Conservation (phyloP, 2,113 vertebrate genomes). For the Anoplopoma fimbria region DNA sequence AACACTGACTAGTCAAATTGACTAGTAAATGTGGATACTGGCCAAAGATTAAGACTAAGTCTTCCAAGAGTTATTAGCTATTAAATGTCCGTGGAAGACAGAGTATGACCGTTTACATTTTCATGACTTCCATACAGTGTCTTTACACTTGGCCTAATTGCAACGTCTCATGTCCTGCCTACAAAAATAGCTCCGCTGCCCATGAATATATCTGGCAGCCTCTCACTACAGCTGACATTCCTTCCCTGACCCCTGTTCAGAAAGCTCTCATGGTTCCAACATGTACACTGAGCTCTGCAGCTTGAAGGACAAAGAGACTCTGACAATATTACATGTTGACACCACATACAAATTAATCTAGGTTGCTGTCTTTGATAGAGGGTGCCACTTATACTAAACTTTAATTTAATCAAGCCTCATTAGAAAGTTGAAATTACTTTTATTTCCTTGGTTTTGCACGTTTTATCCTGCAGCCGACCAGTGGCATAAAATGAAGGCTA, state of each 20-base stretch:
- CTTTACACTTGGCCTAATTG: constrained; percentile 63
- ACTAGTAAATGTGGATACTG: background rate
- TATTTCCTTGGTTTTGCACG: background rate
- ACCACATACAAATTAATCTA: background rate
- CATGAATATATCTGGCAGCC: constrained; percentile 77
- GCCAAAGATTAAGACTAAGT: background rate
- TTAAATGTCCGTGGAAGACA: background rate
- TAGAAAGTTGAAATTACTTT: background rate
- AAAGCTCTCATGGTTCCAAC: constrained; percentile 48
- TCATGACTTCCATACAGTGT: constrained; percentile 50
- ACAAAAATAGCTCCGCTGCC: constrained; percentile 75
- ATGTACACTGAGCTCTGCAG: constrained; percentile 34
- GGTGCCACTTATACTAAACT: background rate
- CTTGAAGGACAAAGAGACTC: constrained; percentile 50
- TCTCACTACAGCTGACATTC: constrained; percentile 73
- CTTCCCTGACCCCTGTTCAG: constrained; percentile 60
- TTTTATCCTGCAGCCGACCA: background rate
- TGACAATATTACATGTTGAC: background rate
- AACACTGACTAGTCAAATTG: background rate
- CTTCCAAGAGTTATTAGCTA: background rate
- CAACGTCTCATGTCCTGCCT: constrained; percentile 42
- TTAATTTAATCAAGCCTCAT: background rate
- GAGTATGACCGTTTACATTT: background rate
- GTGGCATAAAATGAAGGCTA: background rate
- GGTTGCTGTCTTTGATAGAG: background rate